Percentiles rank a stretch among this genome's conserved stretches.
These are phyloP conservation scores for Drosophila tani DNA, from an alignment of 1,140 invertebrate species.

Conservation along the genomic window DNA sequence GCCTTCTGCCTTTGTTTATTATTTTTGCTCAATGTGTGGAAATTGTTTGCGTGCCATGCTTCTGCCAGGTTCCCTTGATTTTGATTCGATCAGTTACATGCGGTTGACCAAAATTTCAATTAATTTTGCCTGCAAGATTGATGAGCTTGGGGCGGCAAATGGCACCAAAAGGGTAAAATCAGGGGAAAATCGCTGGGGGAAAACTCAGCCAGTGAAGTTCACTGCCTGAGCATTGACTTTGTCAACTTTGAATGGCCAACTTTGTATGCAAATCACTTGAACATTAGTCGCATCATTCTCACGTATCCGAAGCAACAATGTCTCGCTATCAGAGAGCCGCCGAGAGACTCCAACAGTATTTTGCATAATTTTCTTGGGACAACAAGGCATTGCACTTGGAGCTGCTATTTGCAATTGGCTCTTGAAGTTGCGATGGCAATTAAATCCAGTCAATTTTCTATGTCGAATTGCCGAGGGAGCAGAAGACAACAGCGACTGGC, in stretches of 20 bases:
- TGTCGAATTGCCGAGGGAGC: conserved; percentile 49
- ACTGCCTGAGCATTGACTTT: conserved; percentile 71
- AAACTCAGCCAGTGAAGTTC: conserved; percentile 32
- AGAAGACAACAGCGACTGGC: conserved; percentile 23
- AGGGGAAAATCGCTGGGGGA: not conserved
- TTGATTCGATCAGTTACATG: conserved; percentile 54
- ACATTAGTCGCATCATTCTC: conserved; percentile 66
- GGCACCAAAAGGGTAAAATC: conserved; percentile 3
- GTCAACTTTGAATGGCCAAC: conserved; percentile 18
- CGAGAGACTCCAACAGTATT: conserved; percentile 21
- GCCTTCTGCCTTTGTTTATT: conserved; percentile 58
- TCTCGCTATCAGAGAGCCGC: not conserved
- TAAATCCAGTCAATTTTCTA: conserved; percentile 72
- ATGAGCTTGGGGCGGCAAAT: conserved; percentile 16
- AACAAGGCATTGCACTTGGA: conserved; percentile 64
- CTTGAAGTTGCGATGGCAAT: conserved; percentile 59
- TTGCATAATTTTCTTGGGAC: conserved; percentile 65
- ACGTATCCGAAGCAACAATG: conserved; percentile 35
- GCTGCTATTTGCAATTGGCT: conserved; percentile 16
- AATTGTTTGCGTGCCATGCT: conserved; percentile 72
- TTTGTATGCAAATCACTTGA: conserved; percentile 73
- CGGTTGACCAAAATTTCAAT: conserved; percentile 64
- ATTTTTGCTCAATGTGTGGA: conserved; percentile 81
- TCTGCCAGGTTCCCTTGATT: conserved; percentile 29
- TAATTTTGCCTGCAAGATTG: conserved; percentile 52